A percentile compares a stretch with the other conserved stretches of the same genome.
These are phyloP conservation scores for Pogonocichla stellata DNA, from an alignment of 2,113 vertebrate genomes.

Conservation along the genomic window DNA sequence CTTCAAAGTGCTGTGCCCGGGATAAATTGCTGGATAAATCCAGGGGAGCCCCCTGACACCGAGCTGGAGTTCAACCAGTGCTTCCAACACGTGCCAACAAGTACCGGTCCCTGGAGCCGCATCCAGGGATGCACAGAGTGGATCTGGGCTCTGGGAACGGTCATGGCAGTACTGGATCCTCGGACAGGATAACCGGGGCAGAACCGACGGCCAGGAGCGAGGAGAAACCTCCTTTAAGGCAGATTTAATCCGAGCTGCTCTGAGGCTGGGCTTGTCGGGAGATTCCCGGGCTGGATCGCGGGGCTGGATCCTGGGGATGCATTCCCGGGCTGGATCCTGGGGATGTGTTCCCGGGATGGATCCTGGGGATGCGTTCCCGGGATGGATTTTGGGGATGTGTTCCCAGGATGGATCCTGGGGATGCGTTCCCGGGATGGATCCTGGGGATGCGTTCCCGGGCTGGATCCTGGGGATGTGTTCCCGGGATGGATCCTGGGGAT, in stretches of 20 bases:
- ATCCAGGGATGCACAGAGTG: not conserved
- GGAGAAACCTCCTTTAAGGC: fast-evolving
- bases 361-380: not conserved
- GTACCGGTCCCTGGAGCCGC: not conserved
- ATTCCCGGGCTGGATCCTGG: not conserved
- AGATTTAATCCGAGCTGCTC: not conserved
- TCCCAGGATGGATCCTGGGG: too few relatives aligned
- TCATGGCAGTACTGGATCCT: fast-evolving
- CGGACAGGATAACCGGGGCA: not conserved
- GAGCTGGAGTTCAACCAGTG: not conserved
- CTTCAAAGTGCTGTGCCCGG: not conserved
- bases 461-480: too few relatives aligned
- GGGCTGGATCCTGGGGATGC: not conserved
- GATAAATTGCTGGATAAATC: not conserved
- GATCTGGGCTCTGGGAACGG: not conserved
- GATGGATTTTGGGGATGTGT: not conserved
- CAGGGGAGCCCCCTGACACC: not conserved
- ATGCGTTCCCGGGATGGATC: not conserved
- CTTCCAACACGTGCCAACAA: not conserved
- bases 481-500: too few relatives aligned
- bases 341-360: fast-evolving
- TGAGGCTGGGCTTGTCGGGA: not conserved
- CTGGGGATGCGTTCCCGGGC: too few relatives aligned
- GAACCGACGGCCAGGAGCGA: not conserved
- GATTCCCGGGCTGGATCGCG: fast-evolving